Evolutionary conservation across 53 echinoderm and acorn worm genomes (phyloP), one percentile per base, ranked within the genome.

Genomic region (Paelopatides confundens): DNA sequence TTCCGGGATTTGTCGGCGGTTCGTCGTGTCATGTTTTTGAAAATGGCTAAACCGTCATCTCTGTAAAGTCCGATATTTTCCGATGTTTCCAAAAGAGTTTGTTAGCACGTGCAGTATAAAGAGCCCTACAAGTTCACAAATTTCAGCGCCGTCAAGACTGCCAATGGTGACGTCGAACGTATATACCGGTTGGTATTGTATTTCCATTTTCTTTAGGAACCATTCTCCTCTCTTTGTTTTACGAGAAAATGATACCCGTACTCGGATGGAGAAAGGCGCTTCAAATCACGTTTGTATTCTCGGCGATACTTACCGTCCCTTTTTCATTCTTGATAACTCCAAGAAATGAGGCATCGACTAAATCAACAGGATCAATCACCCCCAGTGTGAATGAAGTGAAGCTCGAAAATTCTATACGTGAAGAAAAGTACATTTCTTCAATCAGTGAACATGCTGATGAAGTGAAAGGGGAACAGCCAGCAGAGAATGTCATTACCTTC

Each of bases 231-330:
- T 29, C 77, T 11, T 14, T 77, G 31, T 2, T 29, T 8, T 77
- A 77, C 77, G 77, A 77, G 49, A 77, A 49, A 17, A 30, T 77
- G 3, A 49, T 77, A 26, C 77, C 77, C 3, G 30, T 50, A 1
- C 5, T 48, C 3, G 77, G 77, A 49, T 77, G 77, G 77, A 77
- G 77, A 31, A 14, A 9, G 48, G 8, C 77, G 23, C 12, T 77
- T 6, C 48, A 51, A 51, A 51, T 77, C 10, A 49, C 77, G 21
- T 39, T 30, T 4, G 77, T 2, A 0, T 77, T 77, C 49, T 39
- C 13, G 11, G 24, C 31, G 2, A 24, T 47, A 31, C 21, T 49
- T 27, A n/a, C 77, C 21, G 17, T 77, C 30, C 77, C 77, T 26
- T 27, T 15, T 14, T 77, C 77, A 31, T 77, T 77, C 51, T 51